Evolutionary conservation across 2,113 vertebrate genomes (phyloP).

Genomic region (Caranx melampygus): DNA sequence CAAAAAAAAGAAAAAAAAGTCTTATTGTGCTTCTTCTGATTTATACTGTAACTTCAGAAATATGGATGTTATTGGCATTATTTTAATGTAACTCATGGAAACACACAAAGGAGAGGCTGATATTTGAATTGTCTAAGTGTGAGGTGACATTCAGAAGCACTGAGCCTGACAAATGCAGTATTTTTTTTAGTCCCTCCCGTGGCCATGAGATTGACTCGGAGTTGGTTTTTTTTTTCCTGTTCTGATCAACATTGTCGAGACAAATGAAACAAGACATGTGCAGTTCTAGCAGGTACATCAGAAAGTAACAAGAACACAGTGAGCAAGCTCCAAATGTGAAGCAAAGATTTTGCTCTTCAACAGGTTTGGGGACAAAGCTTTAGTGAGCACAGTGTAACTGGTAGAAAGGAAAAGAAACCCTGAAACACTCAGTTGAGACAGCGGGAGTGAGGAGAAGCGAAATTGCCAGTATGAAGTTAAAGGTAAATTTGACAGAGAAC

Average conservation of each 20-base stretch:
- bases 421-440: neutral
- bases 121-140: slow-evolving; percentile 13
- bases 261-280: neutral
- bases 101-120: neutral
- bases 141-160: slow-evolving; percentile 19
- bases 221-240: neutral
- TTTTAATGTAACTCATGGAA: slow-evolving; percentile 9
- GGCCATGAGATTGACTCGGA: slow-evolving; percentile 5
- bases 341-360: slow-evolving; percentile 25
- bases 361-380: neutral
- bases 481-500: slow-evolving; percentile 27
- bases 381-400: slow-evolving; percentile 4
- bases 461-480: neutral
- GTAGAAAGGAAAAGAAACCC: neutral
- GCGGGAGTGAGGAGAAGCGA: neutral
- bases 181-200: neutral
- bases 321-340: neutral
- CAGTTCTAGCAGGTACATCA: neutral
- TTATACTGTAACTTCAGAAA: neutral
- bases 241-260: neutral
- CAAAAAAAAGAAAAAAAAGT: neutral
- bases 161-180: slow-evolving; percentile 19
- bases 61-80: slow-evolving; percentile 8
- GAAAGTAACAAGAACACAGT: neutral
- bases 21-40: neutral